Evolutionary conservation across 1,140 invertebrate genomes (phyloP).

Genomic region (Kradibia gibbosae): DNA sequence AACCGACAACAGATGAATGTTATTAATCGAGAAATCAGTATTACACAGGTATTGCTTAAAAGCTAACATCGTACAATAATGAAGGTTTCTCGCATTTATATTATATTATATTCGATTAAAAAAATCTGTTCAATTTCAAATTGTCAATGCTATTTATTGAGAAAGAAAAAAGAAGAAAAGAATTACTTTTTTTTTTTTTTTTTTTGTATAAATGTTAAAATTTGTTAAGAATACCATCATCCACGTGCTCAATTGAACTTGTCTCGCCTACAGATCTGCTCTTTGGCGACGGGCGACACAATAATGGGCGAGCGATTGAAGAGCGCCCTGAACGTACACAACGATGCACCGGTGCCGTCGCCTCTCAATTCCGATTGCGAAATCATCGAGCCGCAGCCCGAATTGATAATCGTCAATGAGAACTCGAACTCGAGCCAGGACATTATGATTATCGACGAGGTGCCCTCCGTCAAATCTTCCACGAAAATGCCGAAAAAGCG

Average conservation of each 20-base stretch:
- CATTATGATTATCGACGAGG: constrained; percentile 70
- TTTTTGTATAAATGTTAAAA: constrained; percentile 1
- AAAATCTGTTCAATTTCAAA: neutral
- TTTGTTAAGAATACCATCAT: neutral
- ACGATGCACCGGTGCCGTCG: constrained; percentile 54
- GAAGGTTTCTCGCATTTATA: no score
- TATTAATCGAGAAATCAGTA: constrained; percentile 68
- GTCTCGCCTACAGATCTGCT: constrained; percentile 32
- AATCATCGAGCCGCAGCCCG: constrained; percentile 68
- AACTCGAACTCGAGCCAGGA: constrained; percentile 72
- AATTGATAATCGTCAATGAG: constrained; percentile 70
- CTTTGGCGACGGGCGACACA: constrained; percentile 44
- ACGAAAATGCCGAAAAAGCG: constrained; percentile 66
- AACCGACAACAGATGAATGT: constrained; percentile 69
- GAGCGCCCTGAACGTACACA: constrained; percentile 51
- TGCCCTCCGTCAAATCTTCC: constrained; percentile 56
- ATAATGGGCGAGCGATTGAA: constrained; percentile 64
- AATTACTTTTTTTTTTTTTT: no score
- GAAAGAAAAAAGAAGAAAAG: no score
- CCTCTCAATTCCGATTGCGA: constrained; percentile 65
- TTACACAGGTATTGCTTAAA: constrained; percentile 61
- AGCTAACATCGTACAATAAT: no score
- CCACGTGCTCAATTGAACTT: neutral
- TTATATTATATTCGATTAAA: no score
- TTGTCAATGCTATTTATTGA: no score